phyloP scores from a whole-genome alignment of 2,797 vertebrate species.

The Microctenopoma stevenorrisi region DNA sequence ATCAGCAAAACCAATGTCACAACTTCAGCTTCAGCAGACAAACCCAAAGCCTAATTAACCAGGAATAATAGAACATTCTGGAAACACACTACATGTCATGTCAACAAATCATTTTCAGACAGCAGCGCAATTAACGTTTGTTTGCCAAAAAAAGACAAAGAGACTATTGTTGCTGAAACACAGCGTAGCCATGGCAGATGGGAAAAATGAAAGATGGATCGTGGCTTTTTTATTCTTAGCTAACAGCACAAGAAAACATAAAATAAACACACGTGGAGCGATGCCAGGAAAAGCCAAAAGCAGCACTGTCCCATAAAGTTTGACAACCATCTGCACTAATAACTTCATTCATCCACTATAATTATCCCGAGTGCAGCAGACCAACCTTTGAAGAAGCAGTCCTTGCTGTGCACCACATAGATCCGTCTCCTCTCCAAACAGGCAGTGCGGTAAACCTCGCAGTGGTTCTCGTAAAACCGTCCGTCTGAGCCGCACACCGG shows the following conservation, averaged over 20 bases:
- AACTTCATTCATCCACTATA: too few species aligned
- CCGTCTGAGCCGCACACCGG: constrained; percentile 95
- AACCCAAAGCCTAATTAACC: background rate
- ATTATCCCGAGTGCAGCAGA: background rate
- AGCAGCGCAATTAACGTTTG: background rate
- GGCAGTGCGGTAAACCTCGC: constrained; percentile 90
- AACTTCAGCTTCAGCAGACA: too few species aligned
- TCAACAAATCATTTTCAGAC: background rate
- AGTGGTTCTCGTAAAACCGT: constrained; percentile 94
- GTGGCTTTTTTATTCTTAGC: too few species aligned
- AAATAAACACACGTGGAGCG: background rate
- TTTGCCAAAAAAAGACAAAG: background rate
- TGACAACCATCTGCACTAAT: constrained; percentile 19
- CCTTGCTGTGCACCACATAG: constrained; percentile 90
- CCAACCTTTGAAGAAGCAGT: constrained; percentile 94
- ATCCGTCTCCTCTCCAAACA: constrained; percentile 90
- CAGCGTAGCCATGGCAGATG: background rate
- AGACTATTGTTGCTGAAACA: background rate
- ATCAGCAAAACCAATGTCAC: too few species aligned
- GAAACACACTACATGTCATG: background rate
- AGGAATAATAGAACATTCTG: background rate
- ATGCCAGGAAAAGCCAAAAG: background rate
- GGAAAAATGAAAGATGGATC: background rate
- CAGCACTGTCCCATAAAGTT: constrained; percentile 2
- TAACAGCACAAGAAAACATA: too few species aligned